Evolutionary conservation across 1,140 invertebrate species (phyloP).

Genomic region (Spodoptera frugiperda): DNA sequence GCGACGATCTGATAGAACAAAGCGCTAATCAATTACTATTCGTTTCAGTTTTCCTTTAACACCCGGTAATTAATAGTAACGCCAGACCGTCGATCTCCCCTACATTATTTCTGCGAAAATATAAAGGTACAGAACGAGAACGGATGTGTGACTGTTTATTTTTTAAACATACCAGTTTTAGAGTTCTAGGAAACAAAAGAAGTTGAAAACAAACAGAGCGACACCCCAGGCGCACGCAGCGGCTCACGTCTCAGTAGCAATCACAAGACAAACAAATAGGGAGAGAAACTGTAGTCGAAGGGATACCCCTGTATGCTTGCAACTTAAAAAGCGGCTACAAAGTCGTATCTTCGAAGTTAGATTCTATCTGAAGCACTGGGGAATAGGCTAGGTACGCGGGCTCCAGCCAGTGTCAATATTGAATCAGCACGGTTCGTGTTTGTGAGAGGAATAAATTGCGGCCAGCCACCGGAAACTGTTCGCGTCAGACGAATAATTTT

Average conservation of each 20-base stretch:
- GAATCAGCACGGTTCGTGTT: conserved; percentile 73
- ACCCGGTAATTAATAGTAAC: conserved; percentile 57
- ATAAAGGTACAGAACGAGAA: neutral
- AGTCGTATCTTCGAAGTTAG: conserved; percentile 60
- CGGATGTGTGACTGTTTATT: conserved; percentile 33
- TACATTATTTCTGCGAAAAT: conserved; percentile 12
- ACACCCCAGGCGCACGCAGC: conserved; percentile 43
- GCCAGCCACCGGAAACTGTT: conserved; percentile 65
- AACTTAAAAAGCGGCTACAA: conserved; percentile 60
- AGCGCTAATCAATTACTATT: conserved; percentile 72
- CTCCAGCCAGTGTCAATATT: conserved; percentile 76
- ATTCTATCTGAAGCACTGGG: conserved; percentile 66
- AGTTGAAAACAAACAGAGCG: conserved; percentile 30
- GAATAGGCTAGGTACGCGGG: conserved; percentile 66
- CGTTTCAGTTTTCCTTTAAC: conserved; percentile 60
- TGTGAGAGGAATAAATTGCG: conserved; percentile 78
- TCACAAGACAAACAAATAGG: conserved; percentile 48
- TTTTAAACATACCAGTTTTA: conserved; percentile 35
- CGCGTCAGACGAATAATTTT: conserved; percentile 70
- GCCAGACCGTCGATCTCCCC: conserved; percentile 2
- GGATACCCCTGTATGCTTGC: conserved; percentile 50
- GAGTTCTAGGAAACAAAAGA: conserved; percentile 42
- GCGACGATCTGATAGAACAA: conserved; percentile 66
- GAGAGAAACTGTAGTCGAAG: conserved; percentile 44
- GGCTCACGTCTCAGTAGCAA: conserved; percentile 42